phyloP scores from a whole-genome alignment of 2,797 vertebrate species.

The Chanos chanos region DNA sequence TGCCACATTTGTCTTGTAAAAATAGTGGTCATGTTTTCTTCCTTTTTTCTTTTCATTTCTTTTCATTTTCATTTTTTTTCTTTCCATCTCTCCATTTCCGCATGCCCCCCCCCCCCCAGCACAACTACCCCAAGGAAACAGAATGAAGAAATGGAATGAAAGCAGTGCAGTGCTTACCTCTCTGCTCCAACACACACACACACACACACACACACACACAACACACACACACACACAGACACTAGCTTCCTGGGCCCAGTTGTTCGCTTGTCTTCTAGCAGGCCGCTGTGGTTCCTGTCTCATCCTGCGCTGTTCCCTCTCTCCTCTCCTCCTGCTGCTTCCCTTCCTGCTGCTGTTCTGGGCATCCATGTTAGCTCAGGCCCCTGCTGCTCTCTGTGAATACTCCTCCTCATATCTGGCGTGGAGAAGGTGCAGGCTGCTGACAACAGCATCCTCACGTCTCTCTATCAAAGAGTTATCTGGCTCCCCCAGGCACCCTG shows the following conservation, averaged over 20 bases:
- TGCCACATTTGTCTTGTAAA: constrained; percentile 22
- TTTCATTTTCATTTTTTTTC: constrained; percentile 38
- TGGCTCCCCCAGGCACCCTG: constrained; percentile 68
- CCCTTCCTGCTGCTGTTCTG: constrained; percentile 65
- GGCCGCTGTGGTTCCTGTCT: constrained; percentile 61
- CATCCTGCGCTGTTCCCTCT: constrained; percentile 48
- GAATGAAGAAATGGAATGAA: constrained; percentile 37
- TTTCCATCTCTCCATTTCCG: constrained; percentile 26
- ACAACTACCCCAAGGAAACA: constrained; percentile 1
- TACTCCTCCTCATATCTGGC: constrained; percentile 74
- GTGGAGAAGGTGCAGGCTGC: constrained; percentile 68
- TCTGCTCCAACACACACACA: constrained; percentile 30
- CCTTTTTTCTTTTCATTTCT: constrained; percentile 17
- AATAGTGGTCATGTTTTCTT: constrained; percentile 35
- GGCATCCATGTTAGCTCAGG: constrained; percentile 66
- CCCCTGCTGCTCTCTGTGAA: constrained; percentile 66
- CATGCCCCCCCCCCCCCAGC: constrained; percentile 8
- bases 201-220: constrained; percentile 11
- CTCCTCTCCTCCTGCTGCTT: constrained; percentile 56
- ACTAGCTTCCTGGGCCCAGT: constrained; percentile 30
- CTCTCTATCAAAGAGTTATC: constrained; percentile 78
- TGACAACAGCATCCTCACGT: constrained; percentile 70
- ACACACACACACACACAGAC: constrained; percentile 11
- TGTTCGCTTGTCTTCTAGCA: constrained; percentile 46
- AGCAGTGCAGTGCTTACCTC: constrained; percentile 53